Evolutionary conservation across 2,113 vertebrate genomes (phyloP), one percentile per base, ranked within the genome.

Genomic region (Dryoscopus gambensis): DNA sequence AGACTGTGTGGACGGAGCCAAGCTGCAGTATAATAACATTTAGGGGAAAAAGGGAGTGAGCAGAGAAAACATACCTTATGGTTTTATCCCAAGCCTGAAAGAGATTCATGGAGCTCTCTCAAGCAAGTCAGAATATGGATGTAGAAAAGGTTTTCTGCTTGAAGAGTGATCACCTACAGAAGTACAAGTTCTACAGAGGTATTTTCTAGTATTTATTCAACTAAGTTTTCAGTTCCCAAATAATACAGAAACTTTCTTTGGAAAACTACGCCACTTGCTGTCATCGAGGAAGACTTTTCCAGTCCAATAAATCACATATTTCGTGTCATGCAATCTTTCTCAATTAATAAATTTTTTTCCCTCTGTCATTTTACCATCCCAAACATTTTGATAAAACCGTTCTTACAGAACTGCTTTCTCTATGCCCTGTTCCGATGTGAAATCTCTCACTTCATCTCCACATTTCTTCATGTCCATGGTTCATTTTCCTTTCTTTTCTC

Each of bases 1-100:
- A 96, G 88, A 93, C 90, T 64, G 17, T 68, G 60, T 37, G 93
- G 90, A 90, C 92, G 93, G 73, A 95, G 96, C 95, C 96, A 97
- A 93, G 86, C 60, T 92, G 76, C 90, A 92, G 56, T 62, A 56
- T 52, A 93, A 88, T 0, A 90, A 91, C 74, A 42, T 73, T 56
- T 22, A 59, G 80, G 40, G 71, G 64, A 0, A 59, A 80, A 57
- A 69, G 55, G 50, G 53, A 87, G 50, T 17, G 21, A 47, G 56
- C 37, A 75, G 77, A 95, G 84, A 84, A 91, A 93, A 84, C 50
- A 78, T 52, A 73, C 79, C 37, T 69, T 80, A 86, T 7, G 31
- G 56, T 92, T 94, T 93, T 63, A 82, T 62, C 87, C 91, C n/a
- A 71, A 55, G 55, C 30, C 40, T 50, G 25, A 90, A 60, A 28